Evolutionary conservation across 2,113 vertebrate species (phyloP), one percentile per base, ranked within the genome.

Genomic region (Vanacampus margaritifer): DNA sequence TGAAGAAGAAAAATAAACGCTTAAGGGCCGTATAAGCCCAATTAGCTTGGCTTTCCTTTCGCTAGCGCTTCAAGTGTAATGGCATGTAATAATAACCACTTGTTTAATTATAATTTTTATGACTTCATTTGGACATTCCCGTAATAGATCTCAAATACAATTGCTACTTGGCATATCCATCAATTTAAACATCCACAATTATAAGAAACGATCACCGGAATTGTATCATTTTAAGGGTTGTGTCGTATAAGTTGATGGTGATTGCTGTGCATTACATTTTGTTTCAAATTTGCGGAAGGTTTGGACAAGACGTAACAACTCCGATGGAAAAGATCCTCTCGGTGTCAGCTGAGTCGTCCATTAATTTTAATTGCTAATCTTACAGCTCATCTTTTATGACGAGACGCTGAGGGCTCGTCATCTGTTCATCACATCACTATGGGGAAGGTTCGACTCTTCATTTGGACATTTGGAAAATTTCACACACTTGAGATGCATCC

Each of bases 1-100:
- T 36, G 32, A 8, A 19, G 32, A 59, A 60, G 17, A 72, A 67
- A 65, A 72, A 65, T 39, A 39, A 67, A 77, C 39, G 50, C 2
- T 5, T 39, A 0, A n/a, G 28, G 4, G 28, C 11, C 58, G 23
- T 39, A 13, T 23, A 23, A 23, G 58, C 10, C 58, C 21, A 39
- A 39, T 23, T 14, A 61, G 35, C 36, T 36, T n/a, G 32, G 19
- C 32, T 59, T 59, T 59, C 57, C 48, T 37, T 61, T 39, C 19
- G 19, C 32, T 36, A 11, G 32, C 57, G 14, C 21, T 60, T 39
- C 19, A 60, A 19, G 21, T 37, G 36, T 60, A 37, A 61, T 41
- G 36, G 14, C 21, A 24, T 14, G 21, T 16, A 39, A 43, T 24
- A 43, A 26, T 24, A 62, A 59, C 36, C 35, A 39, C 21, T 61